Conservation (phyloP, 1,140 invertebrate species). For the Drosophila nebulosa region DNA sequence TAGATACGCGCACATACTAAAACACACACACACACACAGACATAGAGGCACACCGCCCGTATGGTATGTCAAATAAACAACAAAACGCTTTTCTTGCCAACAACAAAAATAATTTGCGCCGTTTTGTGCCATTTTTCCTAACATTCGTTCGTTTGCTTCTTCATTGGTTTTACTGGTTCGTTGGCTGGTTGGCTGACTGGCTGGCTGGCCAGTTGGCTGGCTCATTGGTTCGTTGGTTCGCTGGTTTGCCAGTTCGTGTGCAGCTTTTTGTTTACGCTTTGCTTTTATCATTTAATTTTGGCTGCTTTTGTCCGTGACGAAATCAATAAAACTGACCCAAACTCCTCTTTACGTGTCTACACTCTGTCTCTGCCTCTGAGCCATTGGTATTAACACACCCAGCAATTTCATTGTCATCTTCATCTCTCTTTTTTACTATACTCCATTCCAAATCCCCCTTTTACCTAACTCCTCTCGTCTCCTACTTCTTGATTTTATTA, state of each 20-base stretch:
- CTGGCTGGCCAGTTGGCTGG: background rate
- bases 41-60: background rate
- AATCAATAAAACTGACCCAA: constrained; percentile 67
- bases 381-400: constrained; percentile 6
- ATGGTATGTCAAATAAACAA: constrained; percentile 49
- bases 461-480: background rate
- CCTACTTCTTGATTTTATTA: constrained; percentile 22
- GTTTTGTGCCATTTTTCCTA: constrained; percentile 33
- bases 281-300: constrained; percentile 72
- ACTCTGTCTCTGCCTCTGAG: constrained; percentile 16
- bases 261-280: constrained; percentile 37
- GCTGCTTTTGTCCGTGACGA: constrained; percentile 35
- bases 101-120: constrained; percentile 69
- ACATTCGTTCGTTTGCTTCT: constrained; percentile 24
- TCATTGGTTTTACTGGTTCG: background rate
- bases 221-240: background rate
- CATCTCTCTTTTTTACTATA: constrained; percentile 1
- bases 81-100: background rate
- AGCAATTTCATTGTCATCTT: background rate
- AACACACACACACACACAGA: constrained; percentile 14
- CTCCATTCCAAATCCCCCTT: background rate
- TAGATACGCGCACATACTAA: constrained; percentile 32
- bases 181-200: background rate
- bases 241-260: background rate
- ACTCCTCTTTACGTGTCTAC: constrained; percentile 28